A percentile compares a stretch with the other conserved stretches of the same genome.
Conservation (phyloP, 1,140 invertebrate genomes). For the Capitella teleta region DNA sequence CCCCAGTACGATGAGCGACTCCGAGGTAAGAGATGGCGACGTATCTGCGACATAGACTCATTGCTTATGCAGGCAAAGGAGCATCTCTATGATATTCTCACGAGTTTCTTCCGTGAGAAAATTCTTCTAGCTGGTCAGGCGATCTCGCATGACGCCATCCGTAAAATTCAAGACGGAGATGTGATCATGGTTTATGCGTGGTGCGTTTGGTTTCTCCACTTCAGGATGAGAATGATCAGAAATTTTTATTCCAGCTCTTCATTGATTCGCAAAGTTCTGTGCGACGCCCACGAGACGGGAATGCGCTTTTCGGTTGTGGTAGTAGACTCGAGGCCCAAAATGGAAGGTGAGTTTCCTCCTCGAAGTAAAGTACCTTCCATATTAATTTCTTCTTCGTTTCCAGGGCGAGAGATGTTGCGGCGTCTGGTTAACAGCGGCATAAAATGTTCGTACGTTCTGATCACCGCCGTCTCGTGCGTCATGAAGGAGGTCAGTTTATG, state of each 20-base stretch:
- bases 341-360: conserved; percentile 49
- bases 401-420: conserved; percentile 59
- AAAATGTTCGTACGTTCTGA: conserved; percentile 68
- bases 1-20: conserved; percentile 56
- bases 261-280: conserved; percentile 62
- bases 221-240: not conserved
- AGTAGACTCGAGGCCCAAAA: conserved; percentile 63
- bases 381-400: not conserved
- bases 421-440: conserved; percentile 58
- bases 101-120: conserved; percentile 72
- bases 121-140: conserved; percentile 70
- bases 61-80: conserved; percentile 51
- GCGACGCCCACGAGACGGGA: conserved; percentile 54
- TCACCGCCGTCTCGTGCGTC: conserved; percentile 67
- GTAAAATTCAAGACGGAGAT: conserved; percentile 74
- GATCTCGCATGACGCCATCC: conserved; percentile 62
- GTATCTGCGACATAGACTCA: not conserved
- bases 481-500: conserved; percentile 56
- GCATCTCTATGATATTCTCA: conserved; percentile 56
- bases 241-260: conserved; percentile 57
- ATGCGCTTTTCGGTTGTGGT: conserved; percentile 70
- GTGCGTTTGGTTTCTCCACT: conserved; percentile 43
- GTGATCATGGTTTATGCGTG: conserved; percentile 82
- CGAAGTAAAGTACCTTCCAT: not conserved
- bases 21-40: conserved; percentile 47